These are phyloP conservation scores for Zaprionus bogoriensis DNA, from an alignment of 2,888 invertebrate species.

Conservation along the genomic window DNA sequence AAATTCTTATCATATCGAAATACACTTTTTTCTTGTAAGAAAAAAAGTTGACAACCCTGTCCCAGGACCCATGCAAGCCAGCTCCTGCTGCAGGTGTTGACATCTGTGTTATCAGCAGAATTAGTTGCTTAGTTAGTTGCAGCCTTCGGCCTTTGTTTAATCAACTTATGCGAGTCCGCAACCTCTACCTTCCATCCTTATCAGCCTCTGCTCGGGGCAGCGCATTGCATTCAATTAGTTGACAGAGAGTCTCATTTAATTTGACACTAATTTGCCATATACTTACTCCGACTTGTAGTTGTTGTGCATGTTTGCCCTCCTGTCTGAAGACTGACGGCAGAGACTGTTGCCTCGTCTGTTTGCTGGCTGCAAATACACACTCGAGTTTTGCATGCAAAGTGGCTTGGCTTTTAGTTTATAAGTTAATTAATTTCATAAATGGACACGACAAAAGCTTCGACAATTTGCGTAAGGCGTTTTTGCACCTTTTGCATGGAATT, in stretches of 20 bases:
- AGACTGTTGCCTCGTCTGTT: slow-evolving; percentile 8
- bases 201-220: not conserved
- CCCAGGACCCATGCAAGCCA: not conserved
- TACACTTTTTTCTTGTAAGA: too few relatives aligned
- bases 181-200: not conserved
- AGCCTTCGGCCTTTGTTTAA: slow-evolving; percentile 53
- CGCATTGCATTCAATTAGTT: slow-evolving; percentile 56
- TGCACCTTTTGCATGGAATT: not conserved
- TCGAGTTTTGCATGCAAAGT: slow-evolving; percentile 3
- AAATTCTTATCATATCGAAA: too few relatives aligned
- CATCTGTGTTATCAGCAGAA: slow-evolving; percentile 38
- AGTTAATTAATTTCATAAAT: slow-evolving; percentile 14
- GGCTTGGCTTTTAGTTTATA: not conserved
- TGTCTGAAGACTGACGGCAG: slow-evolving; percentile 5
- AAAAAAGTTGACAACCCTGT: not conserved
- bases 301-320: slow-evolving; percentile 5
- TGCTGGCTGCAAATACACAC: slow-evolving; percentile 4
- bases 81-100: slow-evolving; percentile 20
- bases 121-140: slow-evolving; percentile 53
- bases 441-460: not conserved
- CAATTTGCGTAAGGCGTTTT: not conserved
- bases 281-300: slow-evolving; percentile 1
- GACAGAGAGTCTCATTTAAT: slow-evolving; percentile 59
- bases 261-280: slow-evolving; percentile 54
- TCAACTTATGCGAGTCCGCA: slow-evolving; percentile 40